Conservation (phyloP, 2,113 vertebrate genomes). For the Sciurus niger region DNA sequence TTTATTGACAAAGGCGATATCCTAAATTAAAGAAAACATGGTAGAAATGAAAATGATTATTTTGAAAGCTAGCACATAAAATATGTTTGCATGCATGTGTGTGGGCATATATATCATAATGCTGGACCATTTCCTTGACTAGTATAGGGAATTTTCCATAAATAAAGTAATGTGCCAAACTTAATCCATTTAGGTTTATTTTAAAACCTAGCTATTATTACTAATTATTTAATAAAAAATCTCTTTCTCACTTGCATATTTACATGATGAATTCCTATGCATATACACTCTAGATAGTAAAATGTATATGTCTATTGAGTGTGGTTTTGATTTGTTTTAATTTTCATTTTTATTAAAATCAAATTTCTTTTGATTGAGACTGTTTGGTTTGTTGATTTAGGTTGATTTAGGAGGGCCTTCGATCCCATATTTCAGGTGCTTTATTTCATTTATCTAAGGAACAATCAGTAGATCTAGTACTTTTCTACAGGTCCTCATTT, state of each 20-base stretch:
- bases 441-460: not conserved
- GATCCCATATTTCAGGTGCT: not conserved
- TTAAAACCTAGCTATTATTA: not conserved
- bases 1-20: constrained; percentile 54
- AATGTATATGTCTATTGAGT: not conserved
- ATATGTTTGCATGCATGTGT: not conserved
- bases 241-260: not conserved
- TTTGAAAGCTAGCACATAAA: constrained; percentile 53
- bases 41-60: constrained; percentile 44
- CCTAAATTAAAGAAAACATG: not conserved
- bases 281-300: not conserved
- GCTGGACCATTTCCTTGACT: not conserved
- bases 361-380: not conserved
- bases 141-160: not conserved
- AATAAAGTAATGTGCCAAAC: not conserved
- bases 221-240: no score
- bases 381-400: not conserved
- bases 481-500: not conserved
- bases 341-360: not conserved
- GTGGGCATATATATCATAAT: not conserved
- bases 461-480: not conserved
- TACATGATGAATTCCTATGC: not conserved
- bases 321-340: not conserved
- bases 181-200: not conserved
- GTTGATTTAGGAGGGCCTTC: not conserved